A percentile compares a stretch with the other conserved stretches of the same genome.
These are phyloP conservation scores for Hydrotaea cyrtoneurina DNA, from an alignment of 2,888 invertebrate genomes.

Conservation along the genomic window DNA sequence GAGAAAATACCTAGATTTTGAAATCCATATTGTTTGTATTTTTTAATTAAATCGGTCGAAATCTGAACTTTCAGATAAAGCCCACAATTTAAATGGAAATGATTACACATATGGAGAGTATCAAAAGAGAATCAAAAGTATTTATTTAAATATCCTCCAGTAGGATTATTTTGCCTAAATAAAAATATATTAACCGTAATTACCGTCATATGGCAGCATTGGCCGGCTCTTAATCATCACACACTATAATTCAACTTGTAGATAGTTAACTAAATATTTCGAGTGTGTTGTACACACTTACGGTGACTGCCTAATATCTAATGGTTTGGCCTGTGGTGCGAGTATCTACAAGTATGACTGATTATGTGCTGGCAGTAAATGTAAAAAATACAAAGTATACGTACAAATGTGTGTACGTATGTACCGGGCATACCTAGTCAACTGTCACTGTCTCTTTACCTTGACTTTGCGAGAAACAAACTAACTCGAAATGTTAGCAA, in stretches of 20 bases:
- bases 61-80: too few relatives aligned
- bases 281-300: not conserved
- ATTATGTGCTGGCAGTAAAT: not conserved
- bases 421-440: not conserved
- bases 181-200: too few relatives aligned
- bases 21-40: too few relatives aligned
- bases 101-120: too few relatives aligned
- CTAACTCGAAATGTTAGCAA: not conserved
- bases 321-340: not conserved
- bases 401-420: not conserved
- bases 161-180: too few relatives aligned
- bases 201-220: not conserved
- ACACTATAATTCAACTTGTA: not conserved
- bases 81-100: too few relatives aligned
- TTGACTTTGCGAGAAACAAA: not conserved
- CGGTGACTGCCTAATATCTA: not conserved
- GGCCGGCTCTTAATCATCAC: not conserved
- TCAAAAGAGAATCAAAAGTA: too few relatives aligned
- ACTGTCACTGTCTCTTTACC: constrained; percentile 4
- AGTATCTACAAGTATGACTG: not conserved
- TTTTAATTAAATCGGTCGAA: too few relatives aligned
- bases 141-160: too few relatives aligned
- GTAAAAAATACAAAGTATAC: not conserved
- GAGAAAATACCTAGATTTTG: too few relatives aligned
- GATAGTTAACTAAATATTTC: not conserved